A percentile compares a stretch with the other conserved stretches of the same genome.
Evolutionary conservation across 2,113 vertebrate species (phyloP).

Genomic region (Dryoscopus gambensis): DNA sequence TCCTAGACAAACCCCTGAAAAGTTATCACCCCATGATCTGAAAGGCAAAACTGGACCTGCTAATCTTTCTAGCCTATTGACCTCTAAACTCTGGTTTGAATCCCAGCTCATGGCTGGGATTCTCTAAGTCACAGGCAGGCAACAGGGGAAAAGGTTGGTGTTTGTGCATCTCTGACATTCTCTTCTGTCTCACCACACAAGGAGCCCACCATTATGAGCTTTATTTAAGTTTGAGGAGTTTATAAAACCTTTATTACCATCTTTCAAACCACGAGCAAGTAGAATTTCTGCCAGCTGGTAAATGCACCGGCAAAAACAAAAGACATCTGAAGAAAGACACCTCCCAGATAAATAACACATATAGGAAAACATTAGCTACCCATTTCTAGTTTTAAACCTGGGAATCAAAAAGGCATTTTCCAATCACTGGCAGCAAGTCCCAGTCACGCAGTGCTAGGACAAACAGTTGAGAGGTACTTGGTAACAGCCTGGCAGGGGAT

Average conservation of each 20-base stretch:
- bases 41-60: background rate
- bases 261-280: background rate
- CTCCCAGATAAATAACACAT: background rate
- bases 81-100: background rate
- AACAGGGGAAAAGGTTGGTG: background rate
- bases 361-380: background rate
- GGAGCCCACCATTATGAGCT: background rate
- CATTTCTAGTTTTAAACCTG: background rate
- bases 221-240: background rate
- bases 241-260: background rate
- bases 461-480: background rate
- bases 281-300: background rate
- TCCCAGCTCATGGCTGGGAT: background rate
- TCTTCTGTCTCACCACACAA: background rate
- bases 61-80: background rate
- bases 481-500: background rate
- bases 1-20: background rate
- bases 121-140: background rate
- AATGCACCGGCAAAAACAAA: background rate
- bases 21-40: background rate
- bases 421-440: background rate
- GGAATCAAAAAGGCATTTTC: background rate
- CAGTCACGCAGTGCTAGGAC: background rate
- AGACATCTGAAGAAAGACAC: background rate
- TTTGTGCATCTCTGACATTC: background rate